Evolutionary conservation across 2,113 vertebrate genomes (phyloP).

Genomic region (Coptodon bakossiorum): DNA sequence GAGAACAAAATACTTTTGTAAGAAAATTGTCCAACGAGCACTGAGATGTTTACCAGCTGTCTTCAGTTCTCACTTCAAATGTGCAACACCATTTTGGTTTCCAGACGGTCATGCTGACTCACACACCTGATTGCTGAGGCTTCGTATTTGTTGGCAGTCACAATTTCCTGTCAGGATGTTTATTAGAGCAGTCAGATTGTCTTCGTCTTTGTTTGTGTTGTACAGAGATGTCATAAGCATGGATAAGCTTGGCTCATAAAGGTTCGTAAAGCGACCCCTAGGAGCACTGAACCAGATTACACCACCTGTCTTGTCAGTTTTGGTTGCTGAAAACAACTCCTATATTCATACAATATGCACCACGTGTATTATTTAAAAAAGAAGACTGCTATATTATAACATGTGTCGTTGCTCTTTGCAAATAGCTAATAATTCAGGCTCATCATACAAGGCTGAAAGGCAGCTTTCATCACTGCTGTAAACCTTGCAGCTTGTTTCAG

Average conservation of each 20-base stretch:
- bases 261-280: not conserved
- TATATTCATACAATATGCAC: not conserved
- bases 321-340: not conserved
- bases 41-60: not conserved
- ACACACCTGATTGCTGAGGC: not conserved
- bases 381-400: not conserved
- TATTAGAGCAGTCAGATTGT: not conserved
- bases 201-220: not conserved
- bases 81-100: not conserved
- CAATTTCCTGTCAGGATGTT: not conserved
- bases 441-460: not conserved
- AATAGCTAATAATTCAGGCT: not conserved
- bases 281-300: not conserved
- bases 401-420: not conserved
- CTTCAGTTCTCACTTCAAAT: not conserved
- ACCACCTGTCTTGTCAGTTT: not conserved
- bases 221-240: not conserved
- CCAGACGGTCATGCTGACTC: not conserved
- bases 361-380: not conserved
- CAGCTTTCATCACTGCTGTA: not conserved
- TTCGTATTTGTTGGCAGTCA: not conserved
- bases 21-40: not conserved
- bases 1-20: not conserved
- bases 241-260: not conserved
- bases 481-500: not conserved